Base-by-base conservation (phyloP, 2,113 vertebrate species). In the Sinocyclocheilus anshuiensis region DNA sequence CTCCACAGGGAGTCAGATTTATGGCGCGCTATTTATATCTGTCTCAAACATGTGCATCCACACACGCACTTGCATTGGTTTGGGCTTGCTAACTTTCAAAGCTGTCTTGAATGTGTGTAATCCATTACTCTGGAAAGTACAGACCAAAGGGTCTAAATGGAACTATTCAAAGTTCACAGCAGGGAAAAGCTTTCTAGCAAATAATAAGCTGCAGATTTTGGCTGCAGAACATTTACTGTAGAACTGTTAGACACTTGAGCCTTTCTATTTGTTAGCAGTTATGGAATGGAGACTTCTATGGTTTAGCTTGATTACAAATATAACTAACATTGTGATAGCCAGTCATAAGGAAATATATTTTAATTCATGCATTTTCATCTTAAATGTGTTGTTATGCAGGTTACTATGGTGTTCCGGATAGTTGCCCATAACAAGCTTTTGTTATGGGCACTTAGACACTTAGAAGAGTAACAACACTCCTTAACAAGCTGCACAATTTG, bases 191-290 rank as follows among this genome's bases (percentile, higher is more conserved):
- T 83, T 26, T 71, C 53, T 88, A 81, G 5, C 86, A 88, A 80
- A 89, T 67, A 87, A 91, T 86, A 69, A 89, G 82, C 18, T 3
- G 42, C 42, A 50, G 74, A 76, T 91, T 89, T 91, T 89, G 90
- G 79, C 50, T 36, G 74, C 13, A 50, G 75, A 29, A 4, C 24
- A 69, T 82, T 48, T 50, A 69, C 8, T n/a, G 6, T 24, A 11
- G 6, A 42, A 48, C 50, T 57, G 76, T 20, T 20, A 55, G 48
- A 78, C 50, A 12, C 45, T 48, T 48, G 2, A 48, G 45, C 11
- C 2, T 48, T 48, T 48, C 45, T 48, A 3, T 48, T 48, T 48
- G 45, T 48, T 48, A 48, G 45, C 45, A 48, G 2, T 48, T 3
- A 48, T 48, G 61, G 24, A 69, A 65, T 20, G 24, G 80, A 50